Conservation (phyloP, 2,888 invertebrate genomes). For the Lottia gigantea region DNA sequence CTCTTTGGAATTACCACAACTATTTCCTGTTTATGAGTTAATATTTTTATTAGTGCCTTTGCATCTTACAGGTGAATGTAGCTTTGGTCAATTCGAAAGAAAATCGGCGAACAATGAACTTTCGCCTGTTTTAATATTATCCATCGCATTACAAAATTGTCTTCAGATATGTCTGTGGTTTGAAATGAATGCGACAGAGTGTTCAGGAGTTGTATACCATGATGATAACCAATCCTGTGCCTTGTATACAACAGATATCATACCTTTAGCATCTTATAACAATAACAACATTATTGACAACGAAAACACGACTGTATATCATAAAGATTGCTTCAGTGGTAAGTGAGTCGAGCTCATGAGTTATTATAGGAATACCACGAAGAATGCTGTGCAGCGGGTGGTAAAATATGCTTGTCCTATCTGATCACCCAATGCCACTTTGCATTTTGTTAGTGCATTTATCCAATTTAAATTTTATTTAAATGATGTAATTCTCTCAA, state of each 20-base stretch:
- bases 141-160: background rate
- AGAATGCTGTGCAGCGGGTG: too few relatives aligned
- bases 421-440: too few relatives aligned
- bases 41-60: background rate
- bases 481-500: too few relatives aligned
- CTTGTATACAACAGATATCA: background rate
- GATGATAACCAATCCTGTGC: background rate
- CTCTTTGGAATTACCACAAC: too few relatives aligned
- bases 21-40: too few relatives aligned
- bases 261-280: background rate
- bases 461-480: too few relatives aligned
- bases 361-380: too few relatives aligned
- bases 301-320: background rate
- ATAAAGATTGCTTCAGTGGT: slow-evolving; percentile 5
- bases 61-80: background rate
- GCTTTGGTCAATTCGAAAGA: background rate
- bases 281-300: too few relatives aligned
- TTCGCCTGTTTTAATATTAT: background rate
- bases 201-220: background rate
- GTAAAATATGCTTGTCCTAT: too few relatives aligned
- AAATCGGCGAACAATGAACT: background rate
- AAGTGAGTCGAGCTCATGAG: too few relatives aligned
- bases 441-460: too few relatives aligned
- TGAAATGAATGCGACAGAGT: background rate
- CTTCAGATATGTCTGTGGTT: slow-evolving; percentile 1